Conservation (phyloP, 2,797 vertebrate species). For the Pangasius djambal region DNA sequence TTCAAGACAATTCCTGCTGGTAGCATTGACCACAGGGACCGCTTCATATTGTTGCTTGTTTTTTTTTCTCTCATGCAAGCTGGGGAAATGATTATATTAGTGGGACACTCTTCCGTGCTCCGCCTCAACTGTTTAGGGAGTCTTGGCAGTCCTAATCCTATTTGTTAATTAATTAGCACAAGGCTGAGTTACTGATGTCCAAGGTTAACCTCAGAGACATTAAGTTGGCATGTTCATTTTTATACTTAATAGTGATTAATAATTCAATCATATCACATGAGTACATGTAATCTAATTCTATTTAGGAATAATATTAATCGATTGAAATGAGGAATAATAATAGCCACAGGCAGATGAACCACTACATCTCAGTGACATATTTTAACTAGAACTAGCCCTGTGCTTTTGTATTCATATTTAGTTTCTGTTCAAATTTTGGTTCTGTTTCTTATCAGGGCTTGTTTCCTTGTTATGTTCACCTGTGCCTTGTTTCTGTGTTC, state of each 20-base stretch:
- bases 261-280: neutral
- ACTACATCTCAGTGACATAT: neutral
- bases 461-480: neutral
- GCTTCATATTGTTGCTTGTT: slow-evolving; percentile 6
- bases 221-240: neutral
- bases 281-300: neutral
- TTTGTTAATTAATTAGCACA: slow-evolving; percentile 58
- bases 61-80: neutral
- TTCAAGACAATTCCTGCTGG: slow-evolving; percentile 12
- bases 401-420: neutral
- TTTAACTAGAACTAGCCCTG: neutral
- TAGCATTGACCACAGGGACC: neutral
- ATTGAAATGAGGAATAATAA: neutral
- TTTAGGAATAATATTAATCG: neutral
- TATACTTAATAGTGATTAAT: neutral
- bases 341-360: neutral
- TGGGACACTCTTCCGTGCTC: slow-evolving; percentile 34
- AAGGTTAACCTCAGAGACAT: neutral
- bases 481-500: neutral
- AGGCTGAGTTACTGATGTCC: slow-evolving; percentile 20
- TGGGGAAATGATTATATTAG: slow-evolving; percentile 32
- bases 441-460: neutral
- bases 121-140: slow-evolving; percentile 52
- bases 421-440: neutral
- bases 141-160: slow-evolving; percentile 49